phyloP scores from a whole-genome alignment of 2,113 vertebrate genomes.

The Ahaetulla prasina region DNA sequence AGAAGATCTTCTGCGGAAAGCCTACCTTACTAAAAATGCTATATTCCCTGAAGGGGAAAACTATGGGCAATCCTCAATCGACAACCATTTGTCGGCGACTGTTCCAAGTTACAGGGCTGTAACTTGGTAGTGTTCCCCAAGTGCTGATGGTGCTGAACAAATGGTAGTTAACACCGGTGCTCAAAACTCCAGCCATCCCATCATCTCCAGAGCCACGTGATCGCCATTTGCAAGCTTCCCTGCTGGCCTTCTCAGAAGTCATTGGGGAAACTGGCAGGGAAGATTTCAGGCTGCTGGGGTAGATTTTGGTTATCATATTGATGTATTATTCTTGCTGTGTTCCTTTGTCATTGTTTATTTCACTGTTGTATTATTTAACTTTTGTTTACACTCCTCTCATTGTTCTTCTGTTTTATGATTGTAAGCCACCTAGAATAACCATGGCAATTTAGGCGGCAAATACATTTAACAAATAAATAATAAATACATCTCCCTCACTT shows the following conservation, averaged over 20 bases:
- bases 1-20: not conserved
- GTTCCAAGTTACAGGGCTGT: not conserved
- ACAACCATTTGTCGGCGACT: not conserved
- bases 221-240: not conserved
- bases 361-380: not conserved
- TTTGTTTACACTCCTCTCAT: not conserved
- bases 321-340: not conserved
- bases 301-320: not conserved
- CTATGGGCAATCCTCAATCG: not conserved
- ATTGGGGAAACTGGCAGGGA: not conserved
- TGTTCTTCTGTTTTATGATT: not conserved
- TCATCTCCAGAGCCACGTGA: not conserved
- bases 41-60: not conserved
- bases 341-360: not conserved
- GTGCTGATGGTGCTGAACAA: not conserved
- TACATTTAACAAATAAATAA: not conserved
- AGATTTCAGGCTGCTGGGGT: not conserved
- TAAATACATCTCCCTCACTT: not conserved
- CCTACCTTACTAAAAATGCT: not conserved
- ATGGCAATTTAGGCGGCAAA: not conserved
- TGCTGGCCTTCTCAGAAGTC: not conserved
- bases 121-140: not conserved
- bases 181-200: not conserved
- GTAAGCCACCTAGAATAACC: not conserved
- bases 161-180: not conserved